Base-by-base conservation (phyloP, 2,797 vertebrate species). In the Pygocentrus nattereri region DNA sequence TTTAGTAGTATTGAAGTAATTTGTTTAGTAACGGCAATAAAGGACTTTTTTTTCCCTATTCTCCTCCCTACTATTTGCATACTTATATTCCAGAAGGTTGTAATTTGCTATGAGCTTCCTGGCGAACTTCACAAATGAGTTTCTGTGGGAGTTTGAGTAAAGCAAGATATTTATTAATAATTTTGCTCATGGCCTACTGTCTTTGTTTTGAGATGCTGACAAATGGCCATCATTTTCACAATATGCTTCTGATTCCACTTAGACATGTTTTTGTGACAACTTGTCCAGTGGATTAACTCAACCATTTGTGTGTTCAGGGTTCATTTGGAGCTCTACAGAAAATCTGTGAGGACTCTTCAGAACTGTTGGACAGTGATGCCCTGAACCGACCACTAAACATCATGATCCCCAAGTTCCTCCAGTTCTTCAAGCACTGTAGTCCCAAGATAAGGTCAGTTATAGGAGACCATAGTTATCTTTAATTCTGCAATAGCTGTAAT, bases 381-480 rank as follows among this genome's bases (percentile, higher is more conserved):
- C 95, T 99, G 80, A 97, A 98, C 88, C 92, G 97, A 16, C 97
- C 97, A 0, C 96, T 99, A 49, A 98, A 97, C 89, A 91, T 98
- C 88, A 98, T 99, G 97, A 99, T 99, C 76, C 97, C 97, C 18
- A 99, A 99, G 76, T 98, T 99, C 88, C 93, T 99, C 67, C 97
- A 99, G 91, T 98, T 98, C 88, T 99, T 99, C 89, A 98, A 97
- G 88, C 97, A 99, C 87, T 97, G 97, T 93, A 99, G 97, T 89
- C 96, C 97, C 75, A 99, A 98, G 84, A 98, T 98, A 89, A 96
- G 97, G 97, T 97, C 38, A 0, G 84, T 81, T 19, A 2, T 41
- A 19, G 1, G 6, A 27, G 21, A n/a, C 25, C 8, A 25, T 34
- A 6, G 11, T 19, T 56, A 10, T 30, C 59, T 79, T 18, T 30